A percentile compares a stretch with the other conserved stretches of the same genome.
Evolutionary conservation across 2,113 vertebrate genomes (phyloP).

Genomic region (Vicugna pacos): DNA sequence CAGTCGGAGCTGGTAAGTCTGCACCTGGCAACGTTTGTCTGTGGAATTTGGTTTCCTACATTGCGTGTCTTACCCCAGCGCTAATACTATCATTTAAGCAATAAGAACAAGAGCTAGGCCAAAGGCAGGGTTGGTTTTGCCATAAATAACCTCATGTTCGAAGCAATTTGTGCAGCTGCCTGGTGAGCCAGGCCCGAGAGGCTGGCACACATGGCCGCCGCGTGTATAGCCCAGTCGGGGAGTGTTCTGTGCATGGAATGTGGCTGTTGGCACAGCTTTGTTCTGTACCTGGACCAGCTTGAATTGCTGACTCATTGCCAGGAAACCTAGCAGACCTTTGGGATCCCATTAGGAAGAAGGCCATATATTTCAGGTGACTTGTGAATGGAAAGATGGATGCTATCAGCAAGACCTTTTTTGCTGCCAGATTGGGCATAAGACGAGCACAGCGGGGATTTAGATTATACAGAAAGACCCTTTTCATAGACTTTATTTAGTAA

Average conservation of each 20-base stretch:
- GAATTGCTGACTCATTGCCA: conserved; percentile 75
- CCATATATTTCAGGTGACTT: conserved; percentile 72
- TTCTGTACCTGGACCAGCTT: conserved; percentile 67
- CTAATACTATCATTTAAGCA: conserved; percentile 80
- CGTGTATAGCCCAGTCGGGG: conserved; percentile 50
- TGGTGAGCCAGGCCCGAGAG: conserved; percentile 32
- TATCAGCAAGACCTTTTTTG: conserved; percentile 50
- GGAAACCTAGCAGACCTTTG: conserved; percentile 75
- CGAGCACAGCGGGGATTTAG: conserved; percentile 31
- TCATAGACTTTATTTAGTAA: conserved; percentile 54
- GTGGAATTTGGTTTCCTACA: conserved; percentile 59
- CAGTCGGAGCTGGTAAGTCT: neutral
- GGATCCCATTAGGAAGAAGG: conserved; percentile 70
- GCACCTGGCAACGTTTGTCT: conserved; percentile 72
- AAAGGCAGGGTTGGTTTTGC: conserved; percentile 60
- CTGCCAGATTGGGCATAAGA: conserved; percentile 52
- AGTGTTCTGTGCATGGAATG: conserved; percentile 44
- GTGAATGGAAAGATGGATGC: conserved; percentile 74
- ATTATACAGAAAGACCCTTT: conserved; percentile 66
- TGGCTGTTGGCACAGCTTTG: conserved; percentile 72
- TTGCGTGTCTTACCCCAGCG: conserved; percentile 33
- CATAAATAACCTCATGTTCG: conserved; percentile 65
- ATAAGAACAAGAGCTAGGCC: conserved; percentile 42
- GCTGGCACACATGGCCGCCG: conserved; percentile 61
- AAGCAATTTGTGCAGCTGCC: conserved; percentile 72